These are phyloP conservation scores for Osmerus mordax DNA, from an alignment of 2,113 vertebrate genomes.

Conservation along the genomic window DNA sequence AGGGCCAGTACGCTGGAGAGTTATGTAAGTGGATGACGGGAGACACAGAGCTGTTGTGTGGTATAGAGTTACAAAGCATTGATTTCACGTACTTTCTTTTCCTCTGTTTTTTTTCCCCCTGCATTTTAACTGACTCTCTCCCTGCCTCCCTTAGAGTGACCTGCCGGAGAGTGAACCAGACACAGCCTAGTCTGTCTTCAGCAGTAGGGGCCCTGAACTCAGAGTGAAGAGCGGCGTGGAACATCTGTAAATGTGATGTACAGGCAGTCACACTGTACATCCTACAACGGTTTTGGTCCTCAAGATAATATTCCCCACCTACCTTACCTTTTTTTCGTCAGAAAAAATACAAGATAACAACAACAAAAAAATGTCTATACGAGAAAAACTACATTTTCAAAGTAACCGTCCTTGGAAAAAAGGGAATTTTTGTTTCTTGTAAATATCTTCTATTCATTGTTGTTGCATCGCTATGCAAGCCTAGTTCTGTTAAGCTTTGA, in stretches of 20 bases:
- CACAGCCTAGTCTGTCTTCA: conserved; percentile 76
- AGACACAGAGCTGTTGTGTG: too few species aligned
- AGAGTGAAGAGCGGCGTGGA: conserved; percentile 44
- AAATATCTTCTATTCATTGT: conserved; percentile 91
- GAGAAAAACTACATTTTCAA: conserved; percentile 50
- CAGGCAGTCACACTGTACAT: conserved; percentile 92
- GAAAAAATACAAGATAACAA: conserved; percentile 61
- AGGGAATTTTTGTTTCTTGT: conserved; percentile 84
- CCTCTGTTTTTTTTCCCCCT: not conserved
- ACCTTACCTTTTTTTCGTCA: conserved; percentile 78
- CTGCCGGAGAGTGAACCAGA: conserved; percentile 74
- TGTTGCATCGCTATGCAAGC: conserved; percentile 99
- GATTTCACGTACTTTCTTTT: not conserved
- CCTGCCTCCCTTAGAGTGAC: conserved; percentile 77
- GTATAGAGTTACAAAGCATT: not conserved
- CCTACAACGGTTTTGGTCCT: conserved; percentile 86
- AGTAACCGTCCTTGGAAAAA: conserved; percentile 70
- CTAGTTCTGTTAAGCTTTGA: conserved; percentile 84
- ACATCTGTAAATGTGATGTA: conserved; percentile 99
- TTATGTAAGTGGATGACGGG: conserved; percentile 82
- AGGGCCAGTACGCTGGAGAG: conserved; percentile 93
- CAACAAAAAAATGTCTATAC: conserved; percentile 57
- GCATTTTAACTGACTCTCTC: not conserved
- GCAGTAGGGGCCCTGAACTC: conserved; percentile 84
- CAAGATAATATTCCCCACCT: conserved; percentile 83